Base-by-base conservation (phyloP, 2,797 vertebrate species). In the Dallia pectoralis region DNA sequence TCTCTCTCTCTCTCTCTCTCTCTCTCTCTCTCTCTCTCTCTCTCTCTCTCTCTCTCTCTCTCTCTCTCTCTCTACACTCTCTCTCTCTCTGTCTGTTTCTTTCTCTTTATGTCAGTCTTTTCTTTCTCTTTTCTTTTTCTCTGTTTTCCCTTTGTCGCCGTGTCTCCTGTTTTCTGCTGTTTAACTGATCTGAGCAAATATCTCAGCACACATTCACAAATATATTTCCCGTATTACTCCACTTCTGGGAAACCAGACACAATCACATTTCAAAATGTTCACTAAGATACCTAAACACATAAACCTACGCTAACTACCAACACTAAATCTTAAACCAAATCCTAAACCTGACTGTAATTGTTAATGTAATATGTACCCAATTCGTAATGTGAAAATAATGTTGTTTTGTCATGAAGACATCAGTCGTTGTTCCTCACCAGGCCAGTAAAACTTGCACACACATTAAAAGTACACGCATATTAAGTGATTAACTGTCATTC, bases 401-500 rank as follows among this genome's bases (percentile, higher is more conserved):
- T 36, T 36, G 3, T 36, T 36, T 36, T 36, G 3, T 36, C 33
- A 36, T 36, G 33, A n/a, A n/a, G n/a, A n/a, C n/a, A n/a, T n/a
- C n/a, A 11, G 40, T 44, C 12, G 7, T 44, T 44, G 40, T 6
- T 44, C 7, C 40, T 44, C 2, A 44, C 3, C 40, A 44, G 40
- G 16, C 6, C 11, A 56, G 16, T 18, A 18, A 56, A 18, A 22
- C 40, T 47, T 11, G 25, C 66, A 68, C 66, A 48, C 66, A 48
- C 66, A 15, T 25, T n/a, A n/a, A 68, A 44, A 68, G 53, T 12
- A 47, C 66, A 68, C 44, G 27, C 40, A 30, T 69, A 51, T 32
- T 29, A 70, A 70, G 68, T 70, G 68, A 53, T 70, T 70, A 70
- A 70, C 68, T 70, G 48, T 70, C 68, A 70, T 32, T 33, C 29